Base-by-base conservation (phyloP, 2,797 vertebrate species). In the Chaunax sp. region DNA sequence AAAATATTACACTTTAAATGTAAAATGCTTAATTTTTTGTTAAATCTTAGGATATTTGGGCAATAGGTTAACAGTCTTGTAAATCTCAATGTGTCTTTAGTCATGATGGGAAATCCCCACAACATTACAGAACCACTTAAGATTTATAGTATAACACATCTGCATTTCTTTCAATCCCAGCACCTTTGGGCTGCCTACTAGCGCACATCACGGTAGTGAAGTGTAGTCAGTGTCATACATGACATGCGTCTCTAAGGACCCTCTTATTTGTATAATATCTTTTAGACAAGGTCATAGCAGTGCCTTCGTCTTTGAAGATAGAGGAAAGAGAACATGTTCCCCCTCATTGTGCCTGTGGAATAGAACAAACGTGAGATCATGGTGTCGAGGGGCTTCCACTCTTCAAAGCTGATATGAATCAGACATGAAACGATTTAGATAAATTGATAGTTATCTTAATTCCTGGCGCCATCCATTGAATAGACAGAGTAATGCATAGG, bases 151-250 rank as follows among this genome's bases (percentile, higher is more conserved):
- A 53, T 50, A 47, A 53, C 51, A 18, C 58, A 40, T 37, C 22
- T 19, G 16, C 13, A 14, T 20, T 16, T 40, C 53, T 64, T 58
- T 61, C 28, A 78, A 52, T 64, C 63, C 37, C 69, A 33, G 88
- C 92, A 95, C 92, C 93, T 95, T 92, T 93, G 90, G 94, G 91
- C 94, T 95, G 94, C 94, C 92, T 94, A 94, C 94, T 93, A 92
- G 82, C 93, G 86, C 94, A 92, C 92, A 93, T 94, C 92, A 95
- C 93, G 92, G 90, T 92, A 93, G 91, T 94, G 95, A 96, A 95
- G 97, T 97, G 97, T 96, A 96, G 94, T 96, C 94, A 93, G 95
- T 96, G 96, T 96, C 96, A 96, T 95, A 95, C 94, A 95, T 95
- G 95, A 95, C 94, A 95, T 93, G 93, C 91, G 92, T 96, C 96